Conservation (phyloP, 2,888 invertebrate genomes). For the Gari tellinella region DNA sequence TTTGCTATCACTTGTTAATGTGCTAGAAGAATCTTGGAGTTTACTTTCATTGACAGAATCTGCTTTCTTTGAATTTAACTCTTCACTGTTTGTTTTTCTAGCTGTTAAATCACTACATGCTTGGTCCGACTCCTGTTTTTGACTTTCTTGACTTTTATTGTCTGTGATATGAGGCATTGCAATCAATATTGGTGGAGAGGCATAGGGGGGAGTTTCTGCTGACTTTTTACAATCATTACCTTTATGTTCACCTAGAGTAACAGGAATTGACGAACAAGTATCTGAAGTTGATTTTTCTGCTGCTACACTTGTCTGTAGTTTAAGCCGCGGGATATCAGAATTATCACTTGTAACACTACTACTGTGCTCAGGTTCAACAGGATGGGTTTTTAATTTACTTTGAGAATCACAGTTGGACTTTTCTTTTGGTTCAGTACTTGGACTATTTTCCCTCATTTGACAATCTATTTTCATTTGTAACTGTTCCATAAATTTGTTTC, state of each 20-base stretch:
- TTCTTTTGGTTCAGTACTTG: slow-evolving; percentile 5
- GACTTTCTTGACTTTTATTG: slow-evolving; percentile 1
- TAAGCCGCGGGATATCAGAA: slow-evolving; percentile 52
- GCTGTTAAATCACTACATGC: too few species aligned
- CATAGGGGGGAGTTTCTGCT: slow-evolving; percentile 15
- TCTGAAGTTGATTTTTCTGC: too few species aligned
- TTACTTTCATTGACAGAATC: too few species aligned
- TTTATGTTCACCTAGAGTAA: too few species aligned
- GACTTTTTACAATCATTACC: too few species aligned
- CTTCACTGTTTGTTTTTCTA: too few species aligned
- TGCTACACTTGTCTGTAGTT: slow-evolving; percentile 25
- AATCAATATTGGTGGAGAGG: slow-evolving; percentile 44
- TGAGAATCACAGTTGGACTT: slow-evolving; percentile 15
- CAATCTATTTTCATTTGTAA: slow-evolving; percentile 1
- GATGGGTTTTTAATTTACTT: neutral
- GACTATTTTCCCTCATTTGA: slow-evolving; percentile 1
- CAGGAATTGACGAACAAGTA: too few species aligned
- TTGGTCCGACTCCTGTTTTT: too few species aligned
- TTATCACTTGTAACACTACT: slow-evolving; percentile 17
- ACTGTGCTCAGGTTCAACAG: too few species aligned
- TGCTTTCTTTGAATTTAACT: too few species aligned
- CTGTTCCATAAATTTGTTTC: slow-evolving; percentile 8
- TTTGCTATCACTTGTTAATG: too few species aligned
- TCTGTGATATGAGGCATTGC: slow-evolving; percentile 33
- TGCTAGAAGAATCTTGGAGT: too few species aligned